A percentile compares a stretch with the other conserved stretches of the same genome.
phyloP scores from a whole-genome alignment of 2,797 vertebrate genomes.

The Paedocypris micromegethes region DNA sequence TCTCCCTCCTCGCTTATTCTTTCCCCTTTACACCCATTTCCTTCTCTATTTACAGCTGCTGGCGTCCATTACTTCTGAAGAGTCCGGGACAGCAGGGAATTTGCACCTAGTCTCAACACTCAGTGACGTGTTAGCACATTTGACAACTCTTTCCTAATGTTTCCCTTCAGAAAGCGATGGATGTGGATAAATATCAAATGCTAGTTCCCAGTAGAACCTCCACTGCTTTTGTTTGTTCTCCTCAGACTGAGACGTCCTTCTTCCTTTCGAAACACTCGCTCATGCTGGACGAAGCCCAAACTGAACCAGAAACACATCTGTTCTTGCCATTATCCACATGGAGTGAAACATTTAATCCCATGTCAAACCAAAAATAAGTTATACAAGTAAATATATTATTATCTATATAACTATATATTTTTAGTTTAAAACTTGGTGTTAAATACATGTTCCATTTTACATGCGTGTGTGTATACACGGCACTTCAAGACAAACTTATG shows the following conservation, averaged over 20 bases:
- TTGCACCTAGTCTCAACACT: not conserved
- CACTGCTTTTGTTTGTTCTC: conserved; percentile 10
- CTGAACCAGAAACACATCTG: conserved; percentile 2
- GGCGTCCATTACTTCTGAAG: not conserved
- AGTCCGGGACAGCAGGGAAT: not conserved
- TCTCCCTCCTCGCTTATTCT: conserved; percentile 40
- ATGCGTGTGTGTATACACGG: too few relatives aligned
- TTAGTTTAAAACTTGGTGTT: too few relatives aligned
- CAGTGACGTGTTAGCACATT: not conserved
- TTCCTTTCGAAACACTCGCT: conserved; percentile 2
- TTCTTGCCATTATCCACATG: conserved; percentile 11
- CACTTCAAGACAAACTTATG: too few relatives aligned
- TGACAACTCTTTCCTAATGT: not conserved
- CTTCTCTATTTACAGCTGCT: conserved; percentile 19
- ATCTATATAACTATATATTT: not conserved
- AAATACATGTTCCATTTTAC: too few relatives aligned
- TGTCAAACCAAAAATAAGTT: not conserved
- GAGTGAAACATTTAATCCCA: not conserved
- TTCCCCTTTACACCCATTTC: conserved; percentile 33
- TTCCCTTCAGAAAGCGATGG: not conserved
- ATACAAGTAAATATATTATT: not conserved
- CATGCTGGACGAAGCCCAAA: conserved; percentile 14
- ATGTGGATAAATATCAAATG: not conserved
- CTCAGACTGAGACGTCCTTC: not conserved
- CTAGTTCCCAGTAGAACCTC: not conserved